Evolutionary conservation across 2,888 invertebrate species (phyloP), one percentile per base, ranked within the genome.

Genomic region (Osedax fenrisi): DNA sequence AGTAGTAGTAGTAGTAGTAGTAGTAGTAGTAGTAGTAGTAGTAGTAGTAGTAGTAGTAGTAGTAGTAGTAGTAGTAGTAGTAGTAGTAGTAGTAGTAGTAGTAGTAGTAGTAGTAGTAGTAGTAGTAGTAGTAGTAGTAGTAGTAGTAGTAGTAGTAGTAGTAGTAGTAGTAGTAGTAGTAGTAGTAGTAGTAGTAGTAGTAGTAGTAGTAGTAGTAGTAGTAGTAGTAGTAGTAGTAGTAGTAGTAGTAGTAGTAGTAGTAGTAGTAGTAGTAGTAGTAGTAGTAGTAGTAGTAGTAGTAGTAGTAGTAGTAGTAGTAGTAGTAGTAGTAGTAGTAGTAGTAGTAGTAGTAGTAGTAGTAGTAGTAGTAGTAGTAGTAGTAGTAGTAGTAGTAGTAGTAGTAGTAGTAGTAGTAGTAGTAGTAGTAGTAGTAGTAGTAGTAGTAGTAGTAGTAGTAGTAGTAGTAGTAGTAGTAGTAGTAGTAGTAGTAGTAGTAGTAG

Each of bases 71-170:
- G 41, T 41, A 41, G 41, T 41, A 17, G 41, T 41, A 17, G 41
- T 41, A 17, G 41, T 41, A 17, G 41, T 41, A 17, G 41, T 41
- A 17, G 41, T 41, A 17, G 41, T 41, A 17, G 41, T 17, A 41
- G 5, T 17, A 41, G 41, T 17, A 41, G 41, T 17, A 73, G 56
- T 24, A 67, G 17, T 27, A 71, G 22, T 5, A 71, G 26, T n/a
- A 71, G 26, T n/a, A 71, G 26, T 23, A 71, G n/a, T n/a, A n/a
- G n/a, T n/a, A n/a, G n/a, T n/a, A n/a, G 22, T 3, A 71, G 22
- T 27, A 71, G 17, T 27, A 59, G 26, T 27, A 71, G 26, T 23
- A 71, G 22, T 3, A 71, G 3, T 27, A 71, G 26, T 22, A 71
- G 17, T 27, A 71, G n/a, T n/a, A n/a, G n/a, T n/a, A n/a, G n/a